Conservation (phyloP, 2,797 vertebrate genomes). For the Sebastes nivosus region DNA sequence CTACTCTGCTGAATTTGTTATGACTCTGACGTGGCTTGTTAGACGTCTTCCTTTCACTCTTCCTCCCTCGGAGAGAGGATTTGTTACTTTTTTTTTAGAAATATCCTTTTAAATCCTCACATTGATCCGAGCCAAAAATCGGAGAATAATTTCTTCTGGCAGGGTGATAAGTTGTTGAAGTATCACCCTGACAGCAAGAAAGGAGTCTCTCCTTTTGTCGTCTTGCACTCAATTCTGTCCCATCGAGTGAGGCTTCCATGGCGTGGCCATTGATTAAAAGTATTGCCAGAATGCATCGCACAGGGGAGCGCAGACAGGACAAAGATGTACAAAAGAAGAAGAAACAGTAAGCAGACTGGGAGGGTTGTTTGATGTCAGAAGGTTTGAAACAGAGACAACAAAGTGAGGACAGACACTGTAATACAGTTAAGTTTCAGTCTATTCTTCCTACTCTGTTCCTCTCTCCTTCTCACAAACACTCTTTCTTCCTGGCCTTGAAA, state of each 20-base stretch:
- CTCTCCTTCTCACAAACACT: not conserved
- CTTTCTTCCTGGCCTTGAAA: not conserved
- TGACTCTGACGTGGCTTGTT: conserved; percentile 33
- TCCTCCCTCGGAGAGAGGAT: conserved; percentile 8
- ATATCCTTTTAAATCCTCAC: conserved; percentile 44
- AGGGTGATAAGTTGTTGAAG: conserved; percentile 41
- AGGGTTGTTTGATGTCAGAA: conserved; percentile 7
- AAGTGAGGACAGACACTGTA: not conserved
- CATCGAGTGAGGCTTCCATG: conserved; percentile 23
- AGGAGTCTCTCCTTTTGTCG: conserved; percentile 33
- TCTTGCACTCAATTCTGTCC: conserved; percentile 7
- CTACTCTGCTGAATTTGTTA: conserved; percentile 16
- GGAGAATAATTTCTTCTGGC: conserved; percentile 41
- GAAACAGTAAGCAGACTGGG: not conserved
- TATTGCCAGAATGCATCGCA: conserved; percentile 1
- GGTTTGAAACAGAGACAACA: not conserved
- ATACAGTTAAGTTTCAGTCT: not conserved
- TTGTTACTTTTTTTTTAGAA: conserved; percentile 23
- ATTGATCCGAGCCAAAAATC: conserved; percentile 37
- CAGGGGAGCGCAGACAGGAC: not conserved
- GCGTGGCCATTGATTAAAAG: conserved; percentile 27
- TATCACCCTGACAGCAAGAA: conserved; percentile 35
- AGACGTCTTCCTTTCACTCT: conserved; percentile 20
- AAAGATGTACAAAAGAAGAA: not conserved
- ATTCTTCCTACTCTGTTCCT: not conserved